A percentile compares a stretch with the other conserved stretches of the same genome.
Evolutionary conservation across 2,113 vertebrate genomes (phyloP).

Genomic region (Ictalurus furcatus): DNA sequence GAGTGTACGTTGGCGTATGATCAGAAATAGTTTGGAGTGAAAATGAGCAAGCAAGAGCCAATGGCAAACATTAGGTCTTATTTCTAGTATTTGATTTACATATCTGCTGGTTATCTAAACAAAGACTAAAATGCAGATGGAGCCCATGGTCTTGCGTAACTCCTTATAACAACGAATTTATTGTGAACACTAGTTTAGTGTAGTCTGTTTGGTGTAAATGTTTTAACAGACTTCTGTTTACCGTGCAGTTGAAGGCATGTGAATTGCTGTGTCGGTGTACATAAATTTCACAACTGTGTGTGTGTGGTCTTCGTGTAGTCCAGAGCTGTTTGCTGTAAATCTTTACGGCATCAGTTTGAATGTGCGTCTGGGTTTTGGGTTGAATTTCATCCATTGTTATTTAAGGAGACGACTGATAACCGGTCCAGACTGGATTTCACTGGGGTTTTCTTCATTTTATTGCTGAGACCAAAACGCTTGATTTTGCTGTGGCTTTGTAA

Average conservation of each 20-base stretch:
- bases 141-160: neutral
- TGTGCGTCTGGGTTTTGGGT: neutral
- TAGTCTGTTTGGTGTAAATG: neutral
- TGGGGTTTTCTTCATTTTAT: too few species aligned
- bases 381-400: neutral
- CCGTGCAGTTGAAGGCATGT: neutral
- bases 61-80: neutral
- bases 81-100: neutral
- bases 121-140: neutral
- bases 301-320: neutral
- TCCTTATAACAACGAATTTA: neutral
- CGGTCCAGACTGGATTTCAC: too few species aligned
- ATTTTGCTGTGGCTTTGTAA: too few species aligned
- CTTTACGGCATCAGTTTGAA: neutral
- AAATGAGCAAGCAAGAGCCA: neutral
- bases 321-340: neutral
- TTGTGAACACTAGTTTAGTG: neutral
- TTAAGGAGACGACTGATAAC: neutral
- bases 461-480: too few species aligned
- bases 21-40: neutral
- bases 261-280: neutral
- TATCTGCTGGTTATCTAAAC: neutral
- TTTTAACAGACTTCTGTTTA: slow-evolving; percentile 5
- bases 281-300: neutral
- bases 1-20: neutral